Base-by-base conservation (phyloP, 2,888 invertebrate species). In the Biston betularia region DNA sequence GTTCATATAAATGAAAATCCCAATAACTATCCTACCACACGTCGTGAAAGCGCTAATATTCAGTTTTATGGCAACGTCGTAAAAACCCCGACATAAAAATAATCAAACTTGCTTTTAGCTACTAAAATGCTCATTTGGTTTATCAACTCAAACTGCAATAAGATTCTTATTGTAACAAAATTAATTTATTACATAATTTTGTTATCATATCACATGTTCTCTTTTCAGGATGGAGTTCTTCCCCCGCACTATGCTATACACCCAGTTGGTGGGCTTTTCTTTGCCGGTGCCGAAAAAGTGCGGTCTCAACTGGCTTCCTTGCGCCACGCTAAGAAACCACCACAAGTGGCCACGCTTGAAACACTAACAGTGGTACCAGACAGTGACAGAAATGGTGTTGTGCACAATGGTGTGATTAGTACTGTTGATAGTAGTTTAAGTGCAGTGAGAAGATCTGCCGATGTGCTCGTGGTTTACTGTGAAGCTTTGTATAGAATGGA, bases 401-500 rank as follows among this genome's bases (percentile, higher is more conserved):
- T 69, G 50, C 67, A 62, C 15, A 75, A 76, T 49, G 72, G 71
- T 60, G 65, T 66, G 15, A 56, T 55, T 49, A 68, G 55, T 68
- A 15, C 54, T 71, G 58, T 55, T 24, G 57, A 68, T 60, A 67
- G 35, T 48, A 56, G 48, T 52, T 63, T 64, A 11, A 67, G 58
- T 49, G 70, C 70, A 24, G 74, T 70, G 34, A 69, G 74, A 34
- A 80, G 71, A 65, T 54, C 78, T 15, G 71, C 83, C 8, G 79
- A 82, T 52, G 62, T 88, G 14, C 77, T 96, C 24, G 95, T 96
- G 15, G 85, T 96, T 11, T 95, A 96, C 78, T 96, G 96, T 79
- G 90, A 94, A 58, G 93, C 94, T 62, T 90, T 96, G 55, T 94
- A 94, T 61, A 94, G 94, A 75, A 87, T 96, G 74, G 97, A 97